Base-by-base conservation (phyloP, 2,797 vertebrate genomes). In the Cynodonichthys magdalenae region DNA sequence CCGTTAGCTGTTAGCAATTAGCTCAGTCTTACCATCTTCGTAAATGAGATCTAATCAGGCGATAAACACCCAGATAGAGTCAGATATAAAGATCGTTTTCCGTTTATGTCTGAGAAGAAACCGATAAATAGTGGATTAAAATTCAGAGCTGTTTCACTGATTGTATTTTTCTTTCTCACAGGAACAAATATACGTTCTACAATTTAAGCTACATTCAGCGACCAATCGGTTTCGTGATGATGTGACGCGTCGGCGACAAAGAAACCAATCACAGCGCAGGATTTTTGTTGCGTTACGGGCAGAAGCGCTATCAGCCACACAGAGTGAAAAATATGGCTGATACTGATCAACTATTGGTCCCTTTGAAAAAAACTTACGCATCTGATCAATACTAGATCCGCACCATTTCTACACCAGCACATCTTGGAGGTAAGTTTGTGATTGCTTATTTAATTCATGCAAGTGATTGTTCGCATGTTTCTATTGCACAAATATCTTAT, bases 131-230 rank as follows among this genome's bases (percentile, higher is more conserved):
- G 76, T 55, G 34, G 11, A 20, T 20, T 41, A 52, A 72, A 87
- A 85, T 79, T 83, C 75, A 54, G 50, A 60, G 74, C 19, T 63
- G 34, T 75, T 56, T 71, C 62, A 58, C 59, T 60, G 57, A 9
- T 57, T 53, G 19, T 82, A 87, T 89, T 77, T 85, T 87, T n/a
- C 46, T 47, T 46, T 44, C 90, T 93, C 91, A 94, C 93, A 93
- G 94, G 91, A 94, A 94, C 94, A 93, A 93, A 94, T 93, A 93
- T 93, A 94, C 84, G 74, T 85, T 81, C 66, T 66, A 69, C 80
- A 59, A 74, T 90, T 89, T 78, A 84, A 89, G 85, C 82, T 81
- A 61, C 45, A 46, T 18, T 15, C 42, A 15, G 8, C 1, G 44
- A 64, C 94, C 94, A 94, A 94, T 93, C 63, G 59, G 51, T 44